phyloP scores from a whole-genome alignment of 1,140 invertebrate genomes.

The Drosophila baimaii region DNA sequence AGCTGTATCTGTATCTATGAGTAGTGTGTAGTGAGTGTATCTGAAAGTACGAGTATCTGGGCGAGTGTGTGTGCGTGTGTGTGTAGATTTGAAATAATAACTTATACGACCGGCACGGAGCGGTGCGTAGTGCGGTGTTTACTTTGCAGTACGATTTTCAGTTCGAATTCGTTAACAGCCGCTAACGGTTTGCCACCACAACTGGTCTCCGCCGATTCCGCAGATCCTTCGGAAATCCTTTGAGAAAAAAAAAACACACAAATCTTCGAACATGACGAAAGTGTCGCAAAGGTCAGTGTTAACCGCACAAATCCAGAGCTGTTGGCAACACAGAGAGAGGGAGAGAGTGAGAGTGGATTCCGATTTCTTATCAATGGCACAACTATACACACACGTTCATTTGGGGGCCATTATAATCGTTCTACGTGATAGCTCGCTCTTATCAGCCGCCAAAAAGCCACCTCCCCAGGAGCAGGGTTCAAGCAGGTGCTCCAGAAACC shows the following conservation, averaged over 20 bases:
- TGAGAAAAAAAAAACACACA: no score
- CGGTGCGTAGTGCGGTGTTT: slow-evolving; percentile 69
- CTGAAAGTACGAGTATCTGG: slow-evolving; percentile 26
- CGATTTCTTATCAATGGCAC: slow-evolving; percentile 16
- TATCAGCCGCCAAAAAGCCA: slow-evolving; percentile 5
- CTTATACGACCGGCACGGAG: slow-evolving; percentile 69
- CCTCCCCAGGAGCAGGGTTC: slow-evolving; percentile 28
- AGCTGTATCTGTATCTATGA: slow-evolving; percentile 29
- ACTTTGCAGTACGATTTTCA: slow-evolving; percentile 65
- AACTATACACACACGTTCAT: not conserved
- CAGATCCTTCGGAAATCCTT: slow-evolving; percentile 25
- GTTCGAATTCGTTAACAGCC: slow-evolving; percentile 77
- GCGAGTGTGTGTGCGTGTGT: slow-evolving; percentile 24
- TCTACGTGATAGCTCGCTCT: not conserved
- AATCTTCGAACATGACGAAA: slow-evolving; percentile 28
- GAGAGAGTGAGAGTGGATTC: slow-evolving; percentile 7
- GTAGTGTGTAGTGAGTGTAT: slow-evolving; percentile 40
- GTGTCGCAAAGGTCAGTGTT: slow-evolving; percentile 40
- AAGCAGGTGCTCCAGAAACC: slow-evolving; percentile 14
- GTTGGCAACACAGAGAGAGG: slow-evolving; percentile 19
- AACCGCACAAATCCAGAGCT: not conserved
- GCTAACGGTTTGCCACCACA: slow-evolving; percentile 70
- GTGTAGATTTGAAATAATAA: slow-evolving; percentile 73
- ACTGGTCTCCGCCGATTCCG: slow-evolving; percentile 1
- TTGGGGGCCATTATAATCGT: not conserved